Percentiles rank a stretch among this genome's conserved stretches.
phyloP scores from a whole-genome alignment of 2,888 invertebrate genomes.

The Fabriciana adippe region DNA sequence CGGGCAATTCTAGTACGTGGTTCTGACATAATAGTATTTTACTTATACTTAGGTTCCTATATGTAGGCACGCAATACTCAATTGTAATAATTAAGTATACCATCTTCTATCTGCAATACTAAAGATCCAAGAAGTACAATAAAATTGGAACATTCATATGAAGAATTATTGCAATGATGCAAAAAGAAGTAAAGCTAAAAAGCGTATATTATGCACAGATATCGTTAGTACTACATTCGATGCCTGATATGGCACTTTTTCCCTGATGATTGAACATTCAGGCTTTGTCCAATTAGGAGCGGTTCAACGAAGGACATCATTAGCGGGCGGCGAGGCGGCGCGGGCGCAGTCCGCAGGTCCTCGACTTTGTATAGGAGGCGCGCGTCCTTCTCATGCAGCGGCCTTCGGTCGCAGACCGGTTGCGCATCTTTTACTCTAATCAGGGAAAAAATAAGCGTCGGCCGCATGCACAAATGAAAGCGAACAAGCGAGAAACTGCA shows the following conservation, averaged over 20 bases:
- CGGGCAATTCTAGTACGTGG: constrained; percentile 57
- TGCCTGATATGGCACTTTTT: constrained; percentile 61
- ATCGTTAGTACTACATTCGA: constrained; percentile 58
- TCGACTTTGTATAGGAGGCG: constrained; percentile 42
- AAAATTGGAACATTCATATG: no score
- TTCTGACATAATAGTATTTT: constrained; percentile 67
- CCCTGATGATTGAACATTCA: constrained; percentile 61
- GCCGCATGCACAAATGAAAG: constrained; percentile 73
- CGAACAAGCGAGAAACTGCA: constrained; percentile 69
- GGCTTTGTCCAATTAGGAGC: constrained; percentile 76
- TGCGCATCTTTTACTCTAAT: constrained; percentile 80
- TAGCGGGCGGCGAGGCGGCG: constrained; percentile 59
- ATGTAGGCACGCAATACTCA: not conserved
- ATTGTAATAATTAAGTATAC: not conserved
- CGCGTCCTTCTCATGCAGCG: constrained; percentile 65
- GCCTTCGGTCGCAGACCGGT: constrained; percentile 77
- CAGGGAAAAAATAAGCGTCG: constrained; percentile 70
- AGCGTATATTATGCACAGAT: constrained; percentile 33
- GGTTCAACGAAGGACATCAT: constrained; percentile 74
- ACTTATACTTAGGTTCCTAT: constrained; percentile 42
- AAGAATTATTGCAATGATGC: no score
- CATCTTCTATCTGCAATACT: constrained; percentile 13
- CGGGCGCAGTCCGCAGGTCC: constrained; percentile 41
- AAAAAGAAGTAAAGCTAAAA: no score
- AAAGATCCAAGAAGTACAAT: no score